Conservation (phyloP, 2,113 vertebrate species). For the Cephalopterus ornatus region DNA sequence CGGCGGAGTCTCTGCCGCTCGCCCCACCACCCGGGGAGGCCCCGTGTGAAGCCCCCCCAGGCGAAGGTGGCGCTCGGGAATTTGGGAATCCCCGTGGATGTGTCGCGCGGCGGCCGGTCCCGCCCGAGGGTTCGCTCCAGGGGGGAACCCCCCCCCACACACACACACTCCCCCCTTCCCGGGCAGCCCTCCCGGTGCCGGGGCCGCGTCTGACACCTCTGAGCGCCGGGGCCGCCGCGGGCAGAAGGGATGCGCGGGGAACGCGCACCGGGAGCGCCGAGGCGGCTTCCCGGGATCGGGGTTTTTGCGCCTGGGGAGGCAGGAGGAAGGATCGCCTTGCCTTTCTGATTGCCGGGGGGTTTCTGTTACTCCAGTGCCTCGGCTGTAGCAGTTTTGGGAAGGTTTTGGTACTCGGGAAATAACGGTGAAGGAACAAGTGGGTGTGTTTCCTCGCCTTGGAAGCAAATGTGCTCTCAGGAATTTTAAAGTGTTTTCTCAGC, state of each 20-base stretch:
- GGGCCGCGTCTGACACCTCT: not conserved
- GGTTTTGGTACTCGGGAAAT: slow-evolving; percentile 7
- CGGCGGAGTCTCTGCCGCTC: not conserved
- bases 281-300: not conserved
- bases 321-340: not conserved
- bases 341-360: not conserved
- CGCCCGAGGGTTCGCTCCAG: accelerated
- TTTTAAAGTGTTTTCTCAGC: not conserved
- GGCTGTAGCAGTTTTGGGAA: not conserved
- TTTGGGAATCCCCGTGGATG: not conserved
- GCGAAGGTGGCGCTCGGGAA: not conserved
- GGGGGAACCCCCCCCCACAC: too few species aligned
- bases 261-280: accelerated
- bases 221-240: not conserved
- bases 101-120: not conserved
- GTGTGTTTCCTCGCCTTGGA: not conserved
- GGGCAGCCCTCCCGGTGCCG: not conserved
- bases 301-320: not conserved
- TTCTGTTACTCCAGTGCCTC: not conserved
- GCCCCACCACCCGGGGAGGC: not conserved
- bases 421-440: not conserved
- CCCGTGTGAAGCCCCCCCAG: accelerated
- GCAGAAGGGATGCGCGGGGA: not conserved
- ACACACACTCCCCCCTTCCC: not conserved
- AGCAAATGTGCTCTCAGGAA: not conserved